phyloP scores from a whole-genome alignment of 2,797 vertebrate genomes.

The Nyctibius grandis region DNA sequence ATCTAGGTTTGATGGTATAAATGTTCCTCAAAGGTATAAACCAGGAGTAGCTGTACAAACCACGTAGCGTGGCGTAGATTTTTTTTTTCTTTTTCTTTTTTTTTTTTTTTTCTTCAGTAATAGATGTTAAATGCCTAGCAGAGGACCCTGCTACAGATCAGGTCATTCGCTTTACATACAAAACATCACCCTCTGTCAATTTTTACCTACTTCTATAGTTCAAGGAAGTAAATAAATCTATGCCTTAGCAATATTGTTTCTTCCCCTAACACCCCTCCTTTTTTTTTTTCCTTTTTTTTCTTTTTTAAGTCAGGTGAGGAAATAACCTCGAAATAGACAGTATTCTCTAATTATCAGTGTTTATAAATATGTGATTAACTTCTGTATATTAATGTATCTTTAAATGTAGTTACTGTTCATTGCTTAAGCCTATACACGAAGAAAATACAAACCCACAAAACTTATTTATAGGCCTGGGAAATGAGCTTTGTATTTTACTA shows the following conservation, averaged over 20 bases:
- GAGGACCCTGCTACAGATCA: background rate
- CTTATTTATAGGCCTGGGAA: background rate
- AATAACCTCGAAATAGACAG: background rate
- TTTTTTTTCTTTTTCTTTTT: background rate
- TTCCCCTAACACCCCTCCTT: background rate
- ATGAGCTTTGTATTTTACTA: background rate
- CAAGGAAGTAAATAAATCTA: background rate
- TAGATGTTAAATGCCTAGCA: background rate
- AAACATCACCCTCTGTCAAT: background rate
- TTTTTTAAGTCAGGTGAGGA: background rate
- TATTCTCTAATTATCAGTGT: background rate
- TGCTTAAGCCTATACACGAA: background rate
- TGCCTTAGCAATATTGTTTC: background rate
- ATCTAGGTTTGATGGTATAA: slow-evolving; percentile 76
- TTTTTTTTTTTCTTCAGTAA: background rate
- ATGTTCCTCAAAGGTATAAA: slow-evolving; percentile 75
- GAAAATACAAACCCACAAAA: background rate
- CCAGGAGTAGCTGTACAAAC: background rate
- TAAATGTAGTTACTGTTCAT: background rate
- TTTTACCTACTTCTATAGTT: background rate
- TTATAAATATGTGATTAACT: background rate
- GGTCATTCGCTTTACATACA: background rate
- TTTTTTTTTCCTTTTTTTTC: too few relatives aligned
- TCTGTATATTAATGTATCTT: background rate
- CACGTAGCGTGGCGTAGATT: accelerated